phyloP scores from a whole-genome alignment of 1,140 invertebrate genomes.

The Teleogryllus occipitalis region DNA sequence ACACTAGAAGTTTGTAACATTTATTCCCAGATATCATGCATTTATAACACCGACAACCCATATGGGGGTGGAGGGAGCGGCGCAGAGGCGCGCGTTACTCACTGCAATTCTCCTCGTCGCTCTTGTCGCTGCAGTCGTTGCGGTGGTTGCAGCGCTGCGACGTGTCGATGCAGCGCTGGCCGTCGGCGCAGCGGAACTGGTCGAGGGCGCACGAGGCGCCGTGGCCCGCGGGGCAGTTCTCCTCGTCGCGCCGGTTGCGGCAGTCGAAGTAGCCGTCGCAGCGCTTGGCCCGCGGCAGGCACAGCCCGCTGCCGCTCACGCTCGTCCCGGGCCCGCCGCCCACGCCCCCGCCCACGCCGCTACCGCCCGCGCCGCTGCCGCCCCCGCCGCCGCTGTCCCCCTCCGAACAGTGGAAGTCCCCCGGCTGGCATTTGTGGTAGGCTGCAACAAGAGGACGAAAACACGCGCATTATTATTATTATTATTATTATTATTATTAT shows the following conservation, averaged over 20 bases:
- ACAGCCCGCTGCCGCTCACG: slow-evolving; percentile 50
- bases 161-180: slow-evolving; percentile 73
- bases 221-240: slow-evolving; percentile 50
- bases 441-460: slow-evolving; percentile 39
- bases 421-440: slow-evolving; percentile 73
- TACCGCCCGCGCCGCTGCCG: slow-evolving; percentile 37
- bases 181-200: slow-evolving; percentile 81
- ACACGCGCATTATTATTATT: neutral
- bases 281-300: slow-evolving; percentile 74
- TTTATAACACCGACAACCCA: too few relatives aligned
- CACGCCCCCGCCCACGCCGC: slow-evolving; percentile 78
- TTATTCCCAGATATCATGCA: too few relatives aligned
- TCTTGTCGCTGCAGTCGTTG: slow-evolving; percentile 82
- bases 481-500: too few relatives aligned
- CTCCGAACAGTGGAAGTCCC: slow-evolving; percentile 71
- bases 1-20: too few relatives aligned
- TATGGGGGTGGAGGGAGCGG: too few relatives aligned
- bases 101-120: slow-evolving; percentile 81
- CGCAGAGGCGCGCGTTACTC: slow-evolving; percentile 38
- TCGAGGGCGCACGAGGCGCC: slow-evolving; percentile 69
- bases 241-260: slow-evolving; percentile 77
- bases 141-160: slow-evolving; percentile 77
- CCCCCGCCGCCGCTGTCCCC: slow-evolving; percentile 34
- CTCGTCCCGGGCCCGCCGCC: slow-evolving; percentile 57
- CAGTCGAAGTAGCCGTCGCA: slow-evolving; percentile 88